Evolutionary conservation across 1,140 invertebrate genomes (phyloP).

Genomic region (Archivesica marissinica): DNA sequence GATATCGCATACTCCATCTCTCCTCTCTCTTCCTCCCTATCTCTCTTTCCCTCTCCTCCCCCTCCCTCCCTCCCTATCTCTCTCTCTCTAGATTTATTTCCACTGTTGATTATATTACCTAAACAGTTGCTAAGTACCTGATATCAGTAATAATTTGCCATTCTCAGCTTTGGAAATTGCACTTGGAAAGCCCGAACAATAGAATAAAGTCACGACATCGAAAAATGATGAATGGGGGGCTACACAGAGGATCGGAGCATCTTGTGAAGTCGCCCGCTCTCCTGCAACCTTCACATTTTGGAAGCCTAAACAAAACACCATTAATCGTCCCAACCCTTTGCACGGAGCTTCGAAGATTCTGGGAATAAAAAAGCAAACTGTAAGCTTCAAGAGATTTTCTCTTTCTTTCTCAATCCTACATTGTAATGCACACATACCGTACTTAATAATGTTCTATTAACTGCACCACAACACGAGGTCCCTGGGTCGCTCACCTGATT

Average conservation of each 20-base stretch:
- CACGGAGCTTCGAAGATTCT: slow-evolving; percentile 69
- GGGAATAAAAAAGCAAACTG: slow-evolving; percentile 49
- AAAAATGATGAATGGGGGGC: slow-evolving; percentile 96
- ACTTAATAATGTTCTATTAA: too few relatives aligned
- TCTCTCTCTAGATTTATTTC: too few relatives aligned
- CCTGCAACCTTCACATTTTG: slow-evolving; percentile 76
- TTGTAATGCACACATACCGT: neutral
- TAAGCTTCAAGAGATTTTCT: slow-evolving; percentile 19
- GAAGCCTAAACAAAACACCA: slow-evolving; percentile 73
- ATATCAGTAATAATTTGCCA: slow-evolving; percentile 87
- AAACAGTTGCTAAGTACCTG: slow-evolving; percentile 87
- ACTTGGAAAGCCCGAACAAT: slow-evolving; percentile 89
- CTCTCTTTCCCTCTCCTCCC: too few relatives aligned
- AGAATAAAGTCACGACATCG: slow-evolving; percentile 91
- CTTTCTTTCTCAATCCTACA: neutral
- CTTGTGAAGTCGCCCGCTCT: slow-evolving; percentile 74
- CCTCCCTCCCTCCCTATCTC: too few relatives aligned
- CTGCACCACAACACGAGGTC: too few relatives aligned
- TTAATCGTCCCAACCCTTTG: slow-evolving; percentile 65
- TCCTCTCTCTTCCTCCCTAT: too few relatives aligned
- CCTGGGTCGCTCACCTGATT: too few relatives aligned
- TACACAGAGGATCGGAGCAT: slow-evolving; percentile 92
- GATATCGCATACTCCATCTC: too few relatives aligned
- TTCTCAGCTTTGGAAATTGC: slow-evolving; percentile 92
- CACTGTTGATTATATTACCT: too few relatives aligned